phyloP scores from a whole-genome alignment of 2,113 vertebrate genomes.

The Perccottus glenii region DNA sequence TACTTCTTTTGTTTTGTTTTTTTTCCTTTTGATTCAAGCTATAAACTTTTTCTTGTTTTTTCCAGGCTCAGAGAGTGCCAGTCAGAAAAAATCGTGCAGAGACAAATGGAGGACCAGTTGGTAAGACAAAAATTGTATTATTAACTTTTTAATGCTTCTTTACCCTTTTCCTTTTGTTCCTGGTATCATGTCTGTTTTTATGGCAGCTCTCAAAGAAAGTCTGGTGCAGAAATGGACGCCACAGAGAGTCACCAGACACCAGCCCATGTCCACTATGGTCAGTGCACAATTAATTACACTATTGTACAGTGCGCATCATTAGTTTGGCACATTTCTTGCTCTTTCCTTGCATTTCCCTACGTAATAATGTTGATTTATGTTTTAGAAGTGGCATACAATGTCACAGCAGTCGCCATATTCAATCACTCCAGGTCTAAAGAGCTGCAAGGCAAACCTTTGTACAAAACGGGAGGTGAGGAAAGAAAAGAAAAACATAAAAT shows the following conservation, averaged over 20 bases:
- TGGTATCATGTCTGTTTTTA: constrained; percentile 26
- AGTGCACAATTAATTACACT: constrained; percentile 17
- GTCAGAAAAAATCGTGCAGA: constrained; percentile 56
- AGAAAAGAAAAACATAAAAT: not conserved
- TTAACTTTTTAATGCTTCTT: constrained; percentile 9
- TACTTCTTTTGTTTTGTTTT: not conserved
- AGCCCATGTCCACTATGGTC: constrained; percentile 71
- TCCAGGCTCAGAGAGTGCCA: constrained; percentile 76
- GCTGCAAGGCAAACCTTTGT: constrained; percentile 27
- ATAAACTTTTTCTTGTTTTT: not conserved
- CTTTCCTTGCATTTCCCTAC: not conserved
- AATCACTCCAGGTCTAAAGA: constrained; percentile 30
- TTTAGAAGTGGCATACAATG: constrained; percentile 62
- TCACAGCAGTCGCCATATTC: constrained; percentile 45
- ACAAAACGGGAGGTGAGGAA: constrained; percentile 65
- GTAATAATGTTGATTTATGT: not conserved
- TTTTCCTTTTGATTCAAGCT: not conserved
- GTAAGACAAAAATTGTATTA: constrained; percentile 34
- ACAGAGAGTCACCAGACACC: constrained; percentile 69
- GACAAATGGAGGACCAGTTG: constrained; percentile 12
- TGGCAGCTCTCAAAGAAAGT: constrained; percentile 42
- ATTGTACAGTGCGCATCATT: no score
- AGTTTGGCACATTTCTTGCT: not conserved
- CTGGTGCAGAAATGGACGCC: constrained; percentile 63
- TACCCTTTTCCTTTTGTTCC: constrained; percentile 8